These are phyloP conservation scores for Sylvilagus floridanus DNA, from an alignment of 2,797 vertebrate genomes.

Conservation along the genomic window DNA sequence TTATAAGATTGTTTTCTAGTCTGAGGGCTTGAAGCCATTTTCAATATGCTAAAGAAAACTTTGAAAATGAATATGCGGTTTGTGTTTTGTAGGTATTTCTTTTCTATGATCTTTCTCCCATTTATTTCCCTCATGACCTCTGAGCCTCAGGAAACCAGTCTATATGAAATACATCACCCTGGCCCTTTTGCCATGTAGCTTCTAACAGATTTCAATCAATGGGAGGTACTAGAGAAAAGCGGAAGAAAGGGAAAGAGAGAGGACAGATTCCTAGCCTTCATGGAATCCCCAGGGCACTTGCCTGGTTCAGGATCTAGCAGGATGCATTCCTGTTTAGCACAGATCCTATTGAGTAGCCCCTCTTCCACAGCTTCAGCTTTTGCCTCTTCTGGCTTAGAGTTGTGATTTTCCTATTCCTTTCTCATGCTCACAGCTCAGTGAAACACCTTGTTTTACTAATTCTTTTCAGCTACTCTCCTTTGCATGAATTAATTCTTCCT, in stretches of 20 bases:
- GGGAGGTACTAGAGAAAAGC: neutral
- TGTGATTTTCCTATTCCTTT: neutral
- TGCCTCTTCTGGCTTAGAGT: neutral
- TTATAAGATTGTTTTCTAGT: neutral
- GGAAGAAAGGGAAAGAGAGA: neutral
- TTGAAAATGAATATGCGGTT: neutral
- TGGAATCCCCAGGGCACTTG: neutral
- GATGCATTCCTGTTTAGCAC: neutral
- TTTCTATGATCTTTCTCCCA: neutral
- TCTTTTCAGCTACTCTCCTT: neutral
- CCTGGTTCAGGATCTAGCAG: no score
- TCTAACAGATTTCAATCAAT: neutral
- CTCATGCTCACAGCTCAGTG: neutral
- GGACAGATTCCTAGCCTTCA: fast-evolving
- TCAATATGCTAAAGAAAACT: neutral
- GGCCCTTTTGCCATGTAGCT: neutral
- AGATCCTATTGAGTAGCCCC: neutral
- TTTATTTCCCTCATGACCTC: neutral
- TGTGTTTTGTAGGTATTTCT: neutral
- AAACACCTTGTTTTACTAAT: neutral
- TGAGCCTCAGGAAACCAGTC: neutral
- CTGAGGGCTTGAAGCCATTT: neutral
- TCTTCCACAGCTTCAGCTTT: neutral
- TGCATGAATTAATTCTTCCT: neutral
- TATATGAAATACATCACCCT: neutral